These are phyloP conservation scores for Eidolon dupreanum DNA, from an alignment of 2,797 vertebrate genomes.

Conservation along the genomic window DNA sequence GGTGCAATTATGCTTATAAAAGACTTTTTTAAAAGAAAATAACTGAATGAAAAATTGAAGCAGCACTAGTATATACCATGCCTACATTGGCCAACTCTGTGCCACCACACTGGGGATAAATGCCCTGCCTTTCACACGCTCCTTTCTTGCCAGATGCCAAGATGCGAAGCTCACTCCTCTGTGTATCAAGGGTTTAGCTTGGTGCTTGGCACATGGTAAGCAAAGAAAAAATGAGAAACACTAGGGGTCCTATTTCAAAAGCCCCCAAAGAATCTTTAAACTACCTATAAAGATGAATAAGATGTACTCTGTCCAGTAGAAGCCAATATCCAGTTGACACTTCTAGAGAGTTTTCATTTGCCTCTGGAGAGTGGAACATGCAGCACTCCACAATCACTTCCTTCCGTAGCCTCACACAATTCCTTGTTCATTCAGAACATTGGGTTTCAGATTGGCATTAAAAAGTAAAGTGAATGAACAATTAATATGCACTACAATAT, in stretches of 20 bases:
- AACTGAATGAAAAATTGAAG: not conserved
- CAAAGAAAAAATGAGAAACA: not conserved
- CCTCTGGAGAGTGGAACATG: not conserved
- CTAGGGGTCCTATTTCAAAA: not conserved
- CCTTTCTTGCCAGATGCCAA: not conserved
- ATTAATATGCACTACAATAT: not conserved
- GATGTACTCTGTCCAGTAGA: not conserved
- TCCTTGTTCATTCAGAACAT: not conserved
- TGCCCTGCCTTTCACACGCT: not conserved
- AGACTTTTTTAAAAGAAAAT: not conserved
- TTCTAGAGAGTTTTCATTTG: not conserved
- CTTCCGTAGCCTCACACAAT: not conserved
- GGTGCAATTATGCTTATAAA: not conserved
- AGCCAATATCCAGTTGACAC: not conserved
- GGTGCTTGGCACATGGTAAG: not conserved
- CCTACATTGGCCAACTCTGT: not conserved
- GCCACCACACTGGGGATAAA: not conserved
- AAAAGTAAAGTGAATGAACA: constrained; percentile 7
- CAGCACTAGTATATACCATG: not conserved
- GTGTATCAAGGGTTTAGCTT: not conserved
- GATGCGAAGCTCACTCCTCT: not conserved
- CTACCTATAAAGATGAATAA: not conserved
- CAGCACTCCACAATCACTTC: not conserved
- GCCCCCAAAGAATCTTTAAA: not conserved
- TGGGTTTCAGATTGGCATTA: not conserved